Base-by-base conservation (phyloP, 2,888 invertebrate species). In the Limenitis camilla region DNA sequence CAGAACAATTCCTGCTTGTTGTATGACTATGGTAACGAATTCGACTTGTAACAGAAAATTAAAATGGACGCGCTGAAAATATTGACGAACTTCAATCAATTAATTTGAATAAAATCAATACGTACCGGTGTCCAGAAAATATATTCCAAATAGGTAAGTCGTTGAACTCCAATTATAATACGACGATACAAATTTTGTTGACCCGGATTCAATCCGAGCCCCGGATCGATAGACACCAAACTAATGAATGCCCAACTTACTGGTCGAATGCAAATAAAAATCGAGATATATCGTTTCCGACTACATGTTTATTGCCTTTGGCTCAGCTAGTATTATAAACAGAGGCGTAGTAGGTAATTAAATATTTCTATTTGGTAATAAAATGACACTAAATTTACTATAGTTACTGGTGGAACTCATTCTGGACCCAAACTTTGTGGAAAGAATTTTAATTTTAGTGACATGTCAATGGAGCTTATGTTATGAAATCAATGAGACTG, bases 241-340 rank as follows among this genome's bases (percentile, higher is more conserved):
- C 68, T 67, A 69, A 68, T 60, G 61, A 61, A 61, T 60, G 62
- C 61, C 60, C 56, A 61, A 58, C 59, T 61, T 59, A 62, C 63
- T 58, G 58, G 61, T 62, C 63, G 63, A 68, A 65, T 68, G 64
- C 66, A 67, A 65, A 72, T 74, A 79, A 81, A 81, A 80, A 78
- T 70, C 74, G 71, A 68, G 64, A 74, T 73, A 67, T 68, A 71
- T 67, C 65, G 70, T 62, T 71, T 68, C 67, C 61, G 56, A 60
- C 57, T 54, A 42, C 47, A 49, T 78, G 74, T 80, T 80, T 81
- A 72, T 81, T 81, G 66, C 65, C 64, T 70, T 81, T 80, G 78
- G 70, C 69, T 62, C 70, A 74, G 68, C 61, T 56, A 29, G 47
- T 59, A 65, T 61, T 66, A 68, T 75, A 71, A 72, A 76, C 61